Evolutionary conservation across 2,888 invertebrate species (phyloP).

Genomic region (Pristionchus fissidentatus): DNA sequence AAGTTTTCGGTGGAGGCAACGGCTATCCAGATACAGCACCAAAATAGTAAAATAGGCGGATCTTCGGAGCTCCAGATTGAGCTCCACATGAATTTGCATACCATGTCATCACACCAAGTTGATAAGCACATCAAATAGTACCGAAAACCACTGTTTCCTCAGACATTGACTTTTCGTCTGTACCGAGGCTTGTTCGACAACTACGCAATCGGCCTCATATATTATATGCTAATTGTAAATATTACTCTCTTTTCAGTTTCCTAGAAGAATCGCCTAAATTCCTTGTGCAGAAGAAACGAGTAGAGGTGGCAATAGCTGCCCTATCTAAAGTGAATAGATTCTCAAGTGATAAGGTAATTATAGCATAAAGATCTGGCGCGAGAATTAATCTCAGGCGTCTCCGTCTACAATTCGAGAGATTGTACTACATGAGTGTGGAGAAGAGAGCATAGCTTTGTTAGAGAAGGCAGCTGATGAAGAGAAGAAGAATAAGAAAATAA

Average conservation of each 20-base stretch:
- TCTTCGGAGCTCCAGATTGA: no score
- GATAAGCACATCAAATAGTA: no score
- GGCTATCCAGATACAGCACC: no score
- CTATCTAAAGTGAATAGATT: slow-evolving; percentile 60
- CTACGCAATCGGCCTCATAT: no score
- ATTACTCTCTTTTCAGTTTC: slow-evolving; percentile 51
- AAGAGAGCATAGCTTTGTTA: background rate
- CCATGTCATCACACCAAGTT: no score
- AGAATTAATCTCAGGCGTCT: background rate
- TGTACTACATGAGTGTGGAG: slow-evolving; percentile 24
- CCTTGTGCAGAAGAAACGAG: slow-evolving; percentile 57
- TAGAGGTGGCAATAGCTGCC: slow-evolving; percentile 55
- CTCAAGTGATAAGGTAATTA: slow-evolving; percentile 6
- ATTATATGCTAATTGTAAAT: no score
- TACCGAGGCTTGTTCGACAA: no score
- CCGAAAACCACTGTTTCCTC: no score
- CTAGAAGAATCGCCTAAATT: slow-evolving; percentile 64
- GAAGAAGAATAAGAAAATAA: slow-evolving; percentile 59
- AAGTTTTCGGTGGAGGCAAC: no score
- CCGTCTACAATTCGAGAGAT: slow-evolving; percentile 34
- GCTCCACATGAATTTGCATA: no score
- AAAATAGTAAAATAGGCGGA: no score
- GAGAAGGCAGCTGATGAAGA: slow-evolving; percentile 22
- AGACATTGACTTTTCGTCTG: no score
- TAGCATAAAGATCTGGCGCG: background rate